These are phyloP conservation scores for Bombus turneri DNA, from an alignment of 1,140 invertebrate genomes.

Conservation along the genomic window DNA sequence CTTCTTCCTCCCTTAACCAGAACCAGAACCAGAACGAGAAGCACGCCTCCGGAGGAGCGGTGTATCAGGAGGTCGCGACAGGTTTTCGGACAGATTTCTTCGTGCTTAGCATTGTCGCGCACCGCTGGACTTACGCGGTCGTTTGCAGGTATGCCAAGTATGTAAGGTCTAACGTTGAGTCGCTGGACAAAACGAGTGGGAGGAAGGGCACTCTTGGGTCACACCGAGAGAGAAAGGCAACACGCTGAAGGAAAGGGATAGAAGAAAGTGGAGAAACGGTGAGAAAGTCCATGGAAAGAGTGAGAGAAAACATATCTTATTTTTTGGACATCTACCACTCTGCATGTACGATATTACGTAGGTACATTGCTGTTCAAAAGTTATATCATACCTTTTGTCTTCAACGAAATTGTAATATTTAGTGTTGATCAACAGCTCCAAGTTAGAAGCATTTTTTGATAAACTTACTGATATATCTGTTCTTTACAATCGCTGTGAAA, in stretches of 20 bases:
- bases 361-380: too few species aligned
- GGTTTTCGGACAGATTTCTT: conserved; percentile 56
- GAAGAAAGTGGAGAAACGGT: not conserved
- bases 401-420: not conserved
- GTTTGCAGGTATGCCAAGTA: conserved; percentile 69
- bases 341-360: too few species aligned
- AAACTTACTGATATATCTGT: too few species aligned
- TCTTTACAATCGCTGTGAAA: not conserved
- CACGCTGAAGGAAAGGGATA: conserved; percentile 39
- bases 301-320: conserved; percentile 34
- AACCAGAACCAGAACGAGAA: not conserved
- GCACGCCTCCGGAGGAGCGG: not conserved
- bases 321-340: conserved; percentile 26
- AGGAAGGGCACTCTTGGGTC: conserved; percentile 58
- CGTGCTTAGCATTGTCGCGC: conserved; percentile 34
- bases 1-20: not conserved
- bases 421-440: too few species aligned
- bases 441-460: too few species aligned
- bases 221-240: conserved; percentile 34
- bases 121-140: conserved; percentile 64
- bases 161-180: conserved; percentile 70
- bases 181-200: conserved; percentile 61
- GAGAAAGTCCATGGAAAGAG: conserved; percentile 17
- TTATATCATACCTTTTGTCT: too few species aligned
- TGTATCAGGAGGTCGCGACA: conserved; percentile 8